phyloP scores from a whole-genome alignment of 2,888 invertebrate genomes.

The Oegoconia quadripuncta region DNA sequence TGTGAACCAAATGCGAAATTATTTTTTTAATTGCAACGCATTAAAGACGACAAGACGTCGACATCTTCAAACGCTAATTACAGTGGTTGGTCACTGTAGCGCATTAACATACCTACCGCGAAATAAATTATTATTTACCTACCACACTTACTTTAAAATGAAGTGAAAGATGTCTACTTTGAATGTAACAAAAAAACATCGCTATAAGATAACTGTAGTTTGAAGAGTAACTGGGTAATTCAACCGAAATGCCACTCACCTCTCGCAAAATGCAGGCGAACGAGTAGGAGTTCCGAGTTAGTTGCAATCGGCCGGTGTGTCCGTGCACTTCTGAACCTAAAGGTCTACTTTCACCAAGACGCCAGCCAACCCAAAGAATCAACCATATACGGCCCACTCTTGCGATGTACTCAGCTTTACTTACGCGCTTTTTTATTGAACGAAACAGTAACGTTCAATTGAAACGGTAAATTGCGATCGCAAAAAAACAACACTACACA shows the following conservation, averaged over 20 bases:
- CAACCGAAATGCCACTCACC: constrained; percentile 63
- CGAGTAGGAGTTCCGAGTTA: constrained; percentile 62
- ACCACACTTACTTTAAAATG: constrained; percentile 19
- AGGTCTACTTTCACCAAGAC: constrained; percentile 75
- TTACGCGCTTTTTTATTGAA: constrained; percentile 66
- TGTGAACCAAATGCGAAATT: no score
- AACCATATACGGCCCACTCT: constrained; percentile 66
- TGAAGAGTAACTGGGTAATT: constrained; percentile 58
- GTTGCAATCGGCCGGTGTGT: constrained; percentile 45
- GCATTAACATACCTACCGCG: no score
- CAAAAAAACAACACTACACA: constrained; percentile 64
- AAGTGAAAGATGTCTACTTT: constrained; percentile 39
- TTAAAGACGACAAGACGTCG: no score
- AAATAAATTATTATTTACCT: no score
- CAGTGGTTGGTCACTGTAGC: no score
- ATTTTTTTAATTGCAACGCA: no score
- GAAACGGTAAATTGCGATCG: constrained; percentile 66
- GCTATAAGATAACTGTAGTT: constrained; percentile 50
- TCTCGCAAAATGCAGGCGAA: constrained; percentile 63
- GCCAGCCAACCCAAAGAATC: constrained; percentile 57
- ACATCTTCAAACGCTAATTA: no score
- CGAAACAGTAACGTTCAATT: constrained; percentile 74
- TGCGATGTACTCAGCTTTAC: constrained; percentile 57
- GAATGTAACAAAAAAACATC: constrained; percentile 39
- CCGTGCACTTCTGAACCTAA: constrained; percentile 75